These are phyloP conservation scores for Barnardius zonarius DNA, from an alignment of 2,113 vertebrate species.

Conservation along the genomic window DNA sequence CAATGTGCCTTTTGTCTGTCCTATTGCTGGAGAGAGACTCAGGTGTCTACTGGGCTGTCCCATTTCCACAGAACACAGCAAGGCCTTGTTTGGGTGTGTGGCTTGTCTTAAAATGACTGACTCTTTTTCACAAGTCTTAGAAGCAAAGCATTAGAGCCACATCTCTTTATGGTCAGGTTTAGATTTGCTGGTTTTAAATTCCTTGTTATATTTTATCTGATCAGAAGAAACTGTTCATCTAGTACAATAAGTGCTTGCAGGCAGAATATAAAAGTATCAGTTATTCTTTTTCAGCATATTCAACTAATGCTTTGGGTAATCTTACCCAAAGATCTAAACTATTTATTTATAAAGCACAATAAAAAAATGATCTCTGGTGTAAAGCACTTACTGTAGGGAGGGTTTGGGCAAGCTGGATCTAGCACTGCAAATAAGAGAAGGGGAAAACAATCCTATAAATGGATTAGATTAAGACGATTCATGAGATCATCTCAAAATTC, in stretches of 20 bases:
- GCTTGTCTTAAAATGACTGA: background rate
- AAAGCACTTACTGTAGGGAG: conserved; percentile 16
- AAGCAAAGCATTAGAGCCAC: background rate
- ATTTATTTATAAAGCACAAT: conserved; percentile 37
- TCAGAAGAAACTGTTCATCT: background rate
- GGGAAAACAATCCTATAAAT: conserved; percentile 45
- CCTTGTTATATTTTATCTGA: background rate
- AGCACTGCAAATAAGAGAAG: background rate
- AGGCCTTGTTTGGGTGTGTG: background rate
- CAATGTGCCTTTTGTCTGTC: background rate
- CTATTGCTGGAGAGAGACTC: background rate
- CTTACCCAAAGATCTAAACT: conserved; percentile 23
- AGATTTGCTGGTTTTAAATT: conserved; percentile 12
- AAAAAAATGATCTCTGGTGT: background rate
- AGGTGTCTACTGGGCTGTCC: background rate
- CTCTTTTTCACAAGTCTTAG: background rate
- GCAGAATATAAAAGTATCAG: background rate
- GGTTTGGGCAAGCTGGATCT: conserved; percentile 12
- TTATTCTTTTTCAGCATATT: background rate
- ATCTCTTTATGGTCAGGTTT: background rate
- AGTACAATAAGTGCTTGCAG: background rate
- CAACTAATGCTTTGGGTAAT: background rate
- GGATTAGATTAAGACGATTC: conserved; percentile 15
- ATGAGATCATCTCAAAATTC: conserved; percentile 44
- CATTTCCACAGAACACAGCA: background rate